Evolutionary conservation across 92 coral and sea anemone species (phyloP).

Genomic region (Heliopora coerulea): DNA sequence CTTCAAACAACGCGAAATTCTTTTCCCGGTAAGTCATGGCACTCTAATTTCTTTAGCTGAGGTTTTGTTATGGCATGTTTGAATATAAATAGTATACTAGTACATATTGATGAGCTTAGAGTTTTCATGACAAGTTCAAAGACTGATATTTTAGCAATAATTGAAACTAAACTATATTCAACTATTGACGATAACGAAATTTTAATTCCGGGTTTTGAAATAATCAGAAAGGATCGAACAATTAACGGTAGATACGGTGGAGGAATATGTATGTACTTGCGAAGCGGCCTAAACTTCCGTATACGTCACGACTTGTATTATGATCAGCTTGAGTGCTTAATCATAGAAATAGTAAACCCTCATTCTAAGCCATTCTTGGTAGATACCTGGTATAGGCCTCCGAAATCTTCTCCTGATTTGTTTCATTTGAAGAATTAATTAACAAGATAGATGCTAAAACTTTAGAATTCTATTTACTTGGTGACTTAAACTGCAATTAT

Average conservation of each 20-base stretch:
- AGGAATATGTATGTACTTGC: slow-evolving; percentile 26
- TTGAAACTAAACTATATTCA: background rate
- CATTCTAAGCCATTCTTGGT: no score
- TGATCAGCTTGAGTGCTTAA: background rate
- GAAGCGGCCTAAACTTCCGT: background rate
- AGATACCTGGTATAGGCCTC: no score
- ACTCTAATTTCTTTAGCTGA: no score
- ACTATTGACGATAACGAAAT: slow-evolving; percentile 20
- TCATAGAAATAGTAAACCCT: no score
- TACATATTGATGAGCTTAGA: no score
- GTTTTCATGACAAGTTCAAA: slow-evolving; percentile 29
- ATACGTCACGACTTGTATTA: slow-evolving; percentile 18
- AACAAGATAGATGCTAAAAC: no score
- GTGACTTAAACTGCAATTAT: background rate
- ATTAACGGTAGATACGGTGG: slow-evolving; percentile 21
- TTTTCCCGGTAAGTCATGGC: no score
- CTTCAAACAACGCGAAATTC: no score
- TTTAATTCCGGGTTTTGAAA: slow-evolving; percentile 40
- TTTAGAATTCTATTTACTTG: no score
- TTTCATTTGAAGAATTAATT: no score
- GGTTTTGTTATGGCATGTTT: no score
- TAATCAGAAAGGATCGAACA: slow-evolving; percentile 36
- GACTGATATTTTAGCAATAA: slow-evolving; percentile 15
- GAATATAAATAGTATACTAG: background rate
- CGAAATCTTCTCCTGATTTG: no score